Percentiles rank a stretch among this genome's conserved stretches.
Conservation (phyloP, 1,140 invertebrate genomes). For the Papilio polytes region DNA sequence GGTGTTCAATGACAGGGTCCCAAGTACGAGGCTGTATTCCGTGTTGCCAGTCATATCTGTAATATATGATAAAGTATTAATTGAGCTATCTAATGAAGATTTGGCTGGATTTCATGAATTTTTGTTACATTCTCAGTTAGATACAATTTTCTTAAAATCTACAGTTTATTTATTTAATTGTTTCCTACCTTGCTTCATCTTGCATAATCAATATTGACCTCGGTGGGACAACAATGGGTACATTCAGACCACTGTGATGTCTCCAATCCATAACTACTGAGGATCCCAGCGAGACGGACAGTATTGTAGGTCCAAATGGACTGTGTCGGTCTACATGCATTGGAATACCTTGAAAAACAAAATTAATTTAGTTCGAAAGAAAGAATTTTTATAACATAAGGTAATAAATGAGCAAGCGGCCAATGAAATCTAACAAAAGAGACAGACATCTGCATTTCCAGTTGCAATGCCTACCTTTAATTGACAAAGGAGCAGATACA, state of each 20-base stretch:
- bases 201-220: slow-evolving; percentile 94
- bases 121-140: too few relatives aligned
- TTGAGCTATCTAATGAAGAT: too few relatives aligned
- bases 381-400: too few relatives aligned
- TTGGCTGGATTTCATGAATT: too few relatives aligned
- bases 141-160: too few relatives aligned
- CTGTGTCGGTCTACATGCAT: slow-evolving; percentile 98
- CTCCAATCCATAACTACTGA: slow-evolving; percentile 94
- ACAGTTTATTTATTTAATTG: not conserved
- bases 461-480: too few relatives aligned
- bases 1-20: slow-evolving; percentile 87
- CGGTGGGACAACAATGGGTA: slow-evolving; percentile 88
- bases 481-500: too few relatives aligned
- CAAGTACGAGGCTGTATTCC: slow-evolving; percentile 93
- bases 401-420: too few relatives aligned
- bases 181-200: slow-evolving; percentile 88
- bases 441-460: too few relatives aligned
- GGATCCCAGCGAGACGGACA: slow-evolving; percentile 95
- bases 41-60: slow-evolving; percentile 92
- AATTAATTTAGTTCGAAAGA: not conserved
- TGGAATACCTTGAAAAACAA: slow-evolving; percentile 90
- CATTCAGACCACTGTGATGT: slow-evolving; percentile 83
- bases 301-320: slow-evolving; percentile 94
- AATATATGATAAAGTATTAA: slow-evolving; percentile 20
- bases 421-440: too few relatives aligned